Evolutionary conservation across 2,113 vertebrate genomes (phyloP), one percentile per base, ranked within the genome.

Genomic region (Chamaea fasciata): DNA sequence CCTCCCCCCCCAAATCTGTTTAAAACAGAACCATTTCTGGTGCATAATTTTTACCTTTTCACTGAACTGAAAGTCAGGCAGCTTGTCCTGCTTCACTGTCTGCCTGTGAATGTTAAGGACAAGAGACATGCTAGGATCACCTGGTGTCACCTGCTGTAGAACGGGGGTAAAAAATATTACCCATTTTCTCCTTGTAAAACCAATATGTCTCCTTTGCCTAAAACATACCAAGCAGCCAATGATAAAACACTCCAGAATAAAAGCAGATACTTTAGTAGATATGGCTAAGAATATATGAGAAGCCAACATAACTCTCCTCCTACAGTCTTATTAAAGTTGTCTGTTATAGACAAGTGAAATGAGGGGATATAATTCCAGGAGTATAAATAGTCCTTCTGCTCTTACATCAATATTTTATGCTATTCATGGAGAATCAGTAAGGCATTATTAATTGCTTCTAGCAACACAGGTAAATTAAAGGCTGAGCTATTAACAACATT

Each of bases 381-480:
- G 57, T 95, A 92, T 90, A 96, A 94, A 95, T 95, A 97, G 96
- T 89, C 94, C 70, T 83, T 96, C 94, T 93, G 71, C 80, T 96
- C 93, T 80, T 28, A 28, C 77, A 96, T 97, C 75, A 96, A 96
- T 97, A 96, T 96, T 95, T 97, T 83, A 97, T 95, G 83, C 60
- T 91, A 75, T 80, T 94, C 89, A 85, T 86, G 71, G 35, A 22
- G 83, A 95, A 92, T 89, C 75, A 83, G 68, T 75, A 96, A 87
- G 83, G 91, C 81, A 94, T 93, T 95, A 96, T 95, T 96, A 97
- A 97, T 96, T 94, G 92, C 80, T 91, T 81, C 68, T 88, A 88
- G 56, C 92, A 95, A 92, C 90, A 70, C 71, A 96, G 88, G 75
- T 92, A 96, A 96, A 94, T 93, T 78, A 90, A 86, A 92, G 90